These are phyloP conservation scores for Myotis planiceps DNA, from an alignment of 2,797 vertebrate species.

Conservation along the genomic window DNA sequence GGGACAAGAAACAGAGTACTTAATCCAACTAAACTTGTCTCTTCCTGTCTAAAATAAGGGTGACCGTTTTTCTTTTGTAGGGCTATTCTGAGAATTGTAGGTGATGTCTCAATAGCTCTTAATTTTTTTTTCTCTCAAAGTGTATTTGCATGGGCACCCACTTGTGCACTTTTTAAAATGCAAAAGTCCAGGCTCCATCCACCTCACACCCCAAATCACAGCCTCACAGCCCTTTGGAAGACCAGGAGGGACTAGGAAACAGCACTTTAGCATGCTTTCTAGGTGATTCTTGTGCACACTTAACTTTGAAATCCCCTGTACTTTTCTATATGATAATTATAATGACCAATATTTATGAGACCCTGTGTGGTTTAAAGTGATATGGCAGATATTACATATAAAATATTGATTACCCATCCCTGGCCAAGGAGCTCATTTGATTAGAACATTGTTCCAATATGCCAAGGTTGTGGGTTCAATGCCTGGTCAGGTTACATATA, in stretches of 20 bases:
- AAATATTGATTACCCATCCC: not conserved
- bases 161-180: not conserved
- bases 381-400: not conserved
- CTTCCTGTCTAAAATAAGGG: not conserved
- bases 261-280: not conserved
- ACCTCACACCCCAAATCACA: not conserved
- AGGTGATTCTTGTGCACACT: not conserved
- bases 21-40: not conserved
- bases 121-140: not conserved
- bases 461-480: not conserved
- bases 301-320: not conserved
- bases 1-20: not conserved
- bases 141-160: not conserved
- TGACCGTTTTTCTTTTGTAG: not conserved
- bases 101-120: not conserved
- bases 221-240: not conserved
- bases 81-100: not conserved
- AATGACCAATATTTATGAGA: not conserved
- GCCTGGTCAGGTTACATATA: not conserved
- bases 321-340: not conserved
- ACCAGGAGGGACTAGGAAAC: too few relatives aligned
- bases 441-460: not conserved
- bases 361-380: not conserved
- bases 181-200: not conserved
- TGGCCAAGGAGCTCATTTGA: not conserved